These are phyloP conservation scores for Syritta pipiens DNA, from an alignment of 2,888 invertebrate species.

Conservation along the genomic window DNA sequence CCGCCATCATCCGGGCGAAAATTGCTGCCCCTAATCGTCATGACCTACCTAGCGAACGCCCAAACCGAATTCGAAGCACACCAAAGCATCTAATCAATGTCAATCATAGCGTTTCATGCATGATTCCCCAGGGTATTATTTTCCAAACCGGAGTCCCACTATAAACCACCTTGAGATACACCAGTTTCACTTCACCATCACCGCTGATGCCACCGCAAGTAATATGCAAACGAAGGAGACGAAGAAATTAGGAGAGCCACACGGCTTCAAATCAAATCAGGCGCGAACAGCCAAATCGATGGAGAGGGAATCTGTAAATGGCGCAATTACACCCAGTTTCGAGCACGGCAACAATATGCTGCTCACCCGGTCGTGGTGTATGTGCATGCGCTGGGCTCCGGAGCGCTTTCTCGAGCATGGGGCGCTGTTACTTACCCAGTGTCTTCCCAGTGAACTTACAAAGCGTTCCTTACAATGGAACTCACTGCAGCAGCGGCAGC, in stretches of 20 bases:
- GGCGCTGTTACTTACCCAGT: constrained; percentile 47
- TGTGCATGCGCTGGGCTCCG: no score
- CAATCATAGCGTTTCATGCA: constrained; percentile 68
- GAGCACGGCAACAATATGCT: no score
- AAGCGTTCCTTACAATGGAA: constrained; percentile 23
- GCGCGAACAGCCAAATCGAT: constrained; percentile 69
- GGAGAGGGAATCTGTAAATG: constrained; percentile 63
- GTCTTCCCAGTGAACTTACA: constrained; percentile 10
- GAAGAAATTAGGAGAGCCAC: not conserved
- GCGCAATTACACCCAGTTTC: constrained; percentile 62
- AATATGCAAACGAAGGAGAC: constrained; percentile 41
- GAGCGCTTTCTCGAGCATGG: no score
- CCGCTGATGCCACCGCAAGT: constrained; percentile 17
- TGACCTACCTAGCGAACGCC: constrained; percentile 67
- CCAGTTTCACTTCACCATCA: not conserved
- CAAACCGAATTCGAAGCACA: constrained; percentile 56
- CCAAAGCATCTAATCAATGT: constrained; percentile 69
- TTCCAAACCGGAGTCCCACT: constrained; percentile 33
- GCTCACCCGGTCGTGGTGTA: no score
- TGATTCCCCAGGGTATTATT: constrained; percentile 66
- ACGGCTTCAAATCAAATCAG: constrained; percentile 62
- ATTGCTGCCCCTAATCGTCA: constrained; percentile 61
- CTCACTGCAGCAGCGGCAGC: constrained; percentile 37
- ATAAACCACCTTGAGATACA: constrained; percentile 38
- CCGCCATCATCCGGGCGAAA: constrained; percentile 46